phyloP scores from a whole-genome alignment of 2,797 vertebrate species.

The Sciurus carolinensis region DNA sequence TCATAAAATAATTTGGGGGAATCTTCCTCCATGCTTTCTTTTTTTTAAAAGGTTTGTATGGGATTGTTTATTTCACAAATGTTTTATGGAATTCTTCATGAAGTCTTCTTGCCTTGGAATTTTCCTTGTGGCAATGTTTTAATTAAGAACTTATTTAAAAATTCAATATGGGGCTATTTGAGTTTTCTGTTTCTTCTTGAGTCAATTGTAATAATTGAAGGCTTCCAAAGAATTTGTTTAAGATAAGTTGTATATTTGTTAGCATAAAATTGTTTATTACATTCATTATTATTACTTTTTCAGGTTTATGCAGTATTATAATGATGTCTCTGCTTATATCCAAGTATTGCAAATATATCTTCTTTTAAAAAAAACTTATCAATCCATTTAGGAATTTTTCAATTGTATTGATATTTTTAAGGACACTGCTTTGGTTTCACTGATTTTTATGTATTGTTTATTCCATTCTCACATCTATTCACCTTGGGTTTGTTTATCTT shows the following conservation, averaged over 20 bases:
- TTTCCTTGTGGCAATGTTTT: not conserved
- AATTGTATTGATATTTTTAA: not conserved
- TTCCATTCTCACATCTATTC: not conserved
- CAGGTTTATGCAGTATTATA: not conserved
- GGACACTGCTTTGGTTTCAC: not conserved
- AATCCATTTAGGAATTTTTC: not conserved
- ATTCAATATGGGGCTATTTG: not conserved
- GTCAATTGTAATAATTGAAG: not conserved
- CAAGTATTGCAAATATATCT: not conserved
- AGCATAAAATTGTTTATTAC: not conserved
- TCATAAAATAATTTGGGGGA: not conserved
- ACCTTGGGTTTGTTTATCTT: not conserved
- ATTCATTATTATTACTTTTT: not conserved
- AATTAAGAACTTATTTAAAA: constrained; percentile 46
- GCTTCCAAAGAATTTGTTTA: not conserved
- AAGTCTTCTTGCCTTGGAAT: not conserved
- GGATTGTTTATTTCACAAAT: constrained; percentile 1
- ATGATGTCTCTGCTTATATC: not conserved
- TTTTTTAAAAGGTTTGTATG: not conserved
- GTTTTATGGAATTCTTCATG: not conserved
- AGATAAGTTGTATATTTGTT: not conserved
- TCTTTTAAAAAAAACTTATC: not conserved
- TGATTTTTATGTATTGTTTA: not conserved
- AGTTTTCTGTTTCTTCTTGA: not conserved
- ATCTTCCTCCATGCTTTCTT: not conserved